Evolutionary conservation across 2,113 vertebrate species (phyloP), one percentile per base, ranked within the genome.

Genomic region (Chloropsis hardwickii): DNA sequence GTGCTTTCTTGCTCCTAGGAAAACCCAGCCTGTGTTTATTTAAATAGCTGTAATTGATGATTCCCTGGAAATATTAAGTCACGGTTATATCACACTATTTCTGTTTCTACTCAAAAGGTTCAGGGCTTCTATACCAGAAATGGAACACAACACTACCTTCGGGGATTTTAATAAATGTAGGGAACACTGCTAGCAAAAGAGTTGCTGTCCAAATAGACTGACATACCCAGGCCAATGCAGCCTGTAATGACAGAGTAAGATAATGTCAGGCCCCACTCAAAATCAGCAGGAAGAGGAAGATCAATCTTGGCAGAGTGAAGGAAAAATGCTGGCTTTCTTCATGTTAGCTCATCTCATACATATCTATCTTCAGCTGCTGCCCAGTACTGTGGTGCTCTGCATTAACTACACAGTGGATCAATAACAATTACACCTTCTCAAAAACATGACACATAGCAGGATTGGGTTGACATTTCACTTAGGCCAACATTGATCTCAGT

Each of bases 241-340:
- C 99, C 99, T 98, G 98, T 99, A 99, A 99, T 99, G 99, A 99
- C 99, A 99, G 99, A 99, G 99, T 98, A 99, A 99, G 99, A 99
- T 99, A 99, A 99, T 99, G 99, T 99, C 99, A 99, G 99, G 98
- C 98, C 99, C 98, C 98, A 99, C 99, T 99, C 98, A 98, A 98
- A 99, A 99, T 99, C 99, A 99, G 99, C 99, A 99, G 99, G 99
- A 99, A 99, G 99, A 99, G 99, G 99, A 99, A 99, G 99, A 99
- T 99, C 99, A 99, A 99, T 99, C 99, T 99, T 99, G 98, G 99
- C 98, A 98, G 98, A 99, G 98, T 99, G 98, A 99, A 98, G 98
- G 98, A 98, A 98, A 98, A 98, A 98, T 98, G 98, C 98, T 98
- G 98, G 97, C 98, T 99, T 99, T 99, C 98, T 98, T 98, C 97